Evolutionary conservation across 2,113 vertebrate species (phyloP).

Genomic region (Azemiops feae): DNA sequence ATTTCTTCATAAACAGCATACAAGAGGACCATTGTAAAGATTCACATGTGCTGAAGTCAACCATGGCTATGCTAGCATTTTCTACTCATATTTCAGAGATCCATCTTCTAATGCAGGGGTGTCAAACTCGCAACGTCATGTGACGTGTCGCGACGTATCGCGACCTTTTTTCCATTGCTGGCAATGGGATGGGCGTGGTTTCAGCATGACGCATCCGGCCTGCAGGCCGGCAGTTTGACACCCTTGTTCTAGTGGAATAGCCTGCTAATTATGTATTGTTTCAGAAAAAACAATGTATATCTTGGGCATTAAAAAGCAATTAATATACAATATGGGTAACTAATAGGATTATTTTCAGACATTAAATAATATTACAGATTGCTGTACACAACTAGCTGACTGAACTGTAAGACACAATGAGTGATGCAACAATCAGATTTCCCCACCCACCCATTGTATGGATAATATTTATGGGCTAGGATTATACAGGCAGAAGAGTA

Average conservation of each 20-base stretch:
- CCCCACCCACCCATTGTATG: background rate
- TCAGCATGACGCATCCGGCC: no score
- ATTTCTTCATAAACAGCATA: background rate
- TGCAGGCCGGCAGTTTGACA: no score
- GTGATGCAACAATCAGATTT: background rate
- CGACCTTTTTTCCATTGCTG: no score
- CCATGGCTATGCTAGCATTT: background rate
- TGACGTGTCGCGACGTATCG: no score
- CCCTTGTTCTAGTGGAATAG: background rate
- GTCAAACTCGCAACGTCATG: no score
- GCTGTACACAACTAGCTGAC: background rate
- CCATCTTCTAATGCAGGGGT: background rate
- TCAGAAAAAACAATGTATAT: background rate
- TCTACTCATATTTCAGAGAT: background rate
- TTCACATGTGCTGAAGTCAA: background rate
- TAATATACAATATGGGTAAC: background rate
- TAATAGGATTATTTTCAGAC: background rate
- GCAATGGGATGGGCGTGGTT: no score
- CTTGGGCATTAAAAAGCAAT: background rate
- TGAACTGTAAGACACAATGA: background rate
- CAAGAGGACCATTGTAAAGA: background rate
- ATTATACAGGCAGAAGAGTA: background rate
- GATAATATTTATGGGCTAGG: background rate
- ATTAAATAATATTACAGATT: background rate
- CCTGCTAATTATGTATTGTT: background rate